Evolutionary conservation across 2,113 vertebrate genomes (phyloP).

Genomic region (Callipepla squamata): DNA sequence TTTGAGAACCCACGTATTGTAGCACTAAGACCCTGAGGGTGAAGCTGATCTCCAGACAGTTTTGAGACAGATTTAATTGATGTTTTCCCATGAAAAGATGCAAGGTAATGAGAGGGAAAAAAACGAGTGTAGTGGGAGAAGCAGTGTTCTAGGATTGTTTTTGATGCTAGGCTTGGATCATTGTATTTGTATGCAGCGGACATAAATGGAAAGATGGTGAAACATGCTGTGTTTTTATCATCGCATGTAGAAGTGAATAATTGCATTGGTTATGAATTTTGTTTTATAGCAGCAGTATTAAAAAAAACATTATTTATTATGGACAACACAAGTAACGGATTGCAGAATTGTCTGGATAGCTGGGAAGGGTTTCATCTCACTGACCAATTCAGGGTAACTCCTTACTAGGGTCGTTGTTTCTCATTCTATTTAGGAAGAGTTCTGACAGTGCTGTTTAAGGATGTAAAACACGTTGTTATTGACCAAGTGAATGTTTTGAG

Average conservation of each 20-base stretch:
- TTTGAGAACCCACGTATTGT: not conserved
- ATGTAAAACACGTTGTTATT: not conserved
- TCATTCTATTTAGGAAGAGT: not conserved
- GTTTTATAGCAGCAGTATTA: not conserved
- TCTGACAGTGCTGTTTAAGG: not conserved
- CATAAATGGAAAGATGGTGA: not conserved
- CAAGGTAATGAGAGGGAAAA: not conserved
- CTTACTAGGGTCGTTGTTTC: not conserved
- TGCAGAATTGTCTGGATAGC: not conserved
- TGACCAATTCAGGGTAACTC: fast-evolving
- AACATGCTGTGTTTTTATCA: not conserved
- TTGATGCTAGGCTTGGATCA: not conserved
- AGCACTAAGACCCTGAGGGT: not conserved
- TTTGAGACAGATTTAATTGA: not conserved
- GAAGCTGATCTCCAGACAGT: not conserved
- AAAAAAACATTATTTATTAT: not conserved
- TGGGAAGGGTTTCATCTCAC: not conserved
- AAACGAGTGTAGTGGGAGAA: not conserved
- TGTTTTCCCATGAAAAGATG: not conserved
- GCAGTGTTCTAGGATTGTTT: not conserved
- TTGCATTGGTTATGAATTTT: not conserved
- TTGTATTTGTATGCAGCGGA: not conserved
- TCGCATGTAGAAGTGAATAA: not conserved
- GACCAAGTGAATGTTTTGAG: not conserved
- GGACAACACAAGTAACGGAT: not conserved